Conservation (phyloP, 2,888 invertebrate species). For the Ischnura elegans region DNA sequence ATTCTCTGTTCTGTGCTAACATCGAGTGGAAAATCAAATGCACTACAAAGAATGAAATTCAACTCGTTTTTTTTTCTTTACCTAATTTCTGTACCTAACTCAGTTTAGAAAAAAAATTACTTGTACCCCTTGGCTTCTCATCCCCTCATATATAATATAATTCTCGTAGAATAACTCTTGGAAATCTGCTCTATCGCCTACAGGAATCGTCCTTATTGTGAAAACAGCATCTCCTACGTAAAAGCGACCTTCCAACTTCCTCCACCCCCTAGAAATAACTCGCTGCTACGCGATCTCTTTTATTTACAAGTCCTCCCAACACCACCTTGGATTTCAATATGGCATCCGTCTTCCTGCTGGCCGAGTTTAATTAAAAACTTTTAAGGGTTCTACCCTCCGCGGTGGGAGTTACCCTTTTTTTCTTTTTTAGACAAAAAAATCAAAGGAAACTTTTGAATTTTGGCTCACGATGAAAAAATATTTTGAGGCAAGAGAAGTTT, state of each 20-base stretch:
- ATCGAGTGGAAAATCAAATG: too few species aligned
- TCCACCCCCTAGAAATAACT: neutral
- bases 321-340: neutral
- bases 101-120: too few species aligned
- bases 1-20: too few species aligned
- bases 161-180: too few species aligned
- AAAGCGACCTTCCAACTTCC: neutral
- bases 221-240: neutral
- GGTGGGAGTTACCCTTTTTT: neutral
- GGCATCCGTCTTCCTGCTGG: neutral
- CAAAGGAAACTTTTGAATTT: neutral
- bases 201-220: neutral
- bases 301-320: neutral
- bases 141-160: too few species aligned
- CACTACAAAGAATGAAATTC: too few species aligned
- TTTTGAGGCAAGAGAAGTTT: neutral
- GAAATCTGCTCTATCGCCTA: too few species aligned
- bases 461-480: neutral
- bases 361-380: conserved; percentile 35
- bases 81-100: too few species aligned
- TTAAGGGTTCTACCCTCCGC: neutral
- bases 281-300: neutral
- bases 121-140: too few species aligned
- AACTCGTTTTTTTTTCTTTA: too few species aligned
- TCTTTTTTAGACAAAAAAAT: neutral